Base-by-base conservation (phyloP, 2,888 invertebrate species). In the Mechanitis messenoides region DNA sequence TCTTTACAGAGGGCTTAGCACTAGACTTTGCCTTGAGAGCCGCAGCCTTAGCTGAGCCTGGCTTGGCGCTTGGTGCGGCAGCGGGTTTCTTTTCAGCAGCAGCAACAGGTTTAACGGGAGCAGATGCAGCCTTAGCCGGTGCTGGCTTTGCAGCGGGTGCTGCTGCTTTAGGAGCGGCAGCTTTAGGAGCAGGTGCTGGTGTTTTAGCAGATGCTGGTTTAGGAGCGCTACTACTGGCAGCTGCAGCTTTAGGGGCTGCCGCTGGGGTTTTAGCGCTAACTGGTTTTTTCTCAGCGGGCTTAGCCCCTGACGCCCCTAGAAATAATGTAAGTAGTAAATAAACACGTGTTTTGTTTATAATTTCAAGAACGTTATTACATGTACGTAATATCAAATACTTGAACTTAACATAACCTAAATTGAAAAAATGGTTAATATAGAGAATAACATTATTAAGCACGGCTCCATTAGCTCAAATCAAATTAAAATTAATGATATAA, bases 41-140 rank as follows among this genome's bases (percentile, higher is more conserved):
- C 59, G 90, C 89, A 66, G 90, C 89, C 69, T 91, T 91, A 56
- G 91, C 89, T 45, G 91, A 88, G 12, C 91, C 91, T 68, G 92
- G 90, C 71, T 92, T 92, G 1, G 90, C 89, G 50, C 88, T 73
- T 12, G 89, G 90, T 9, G 72, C 83, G 45, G 75, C 68, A 20
- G 87, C 71, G 42, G 87, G 69, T 76, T 83, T 91, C 77, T 86
- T 89, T 69, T 87, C 88, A 55, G 79, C 79, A 33, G 89, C 42
- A 42, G 42, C 9, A 9, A 9, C 9, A 42, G 42, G 9, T 9
- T 7, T 7, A 35, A 84, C 79, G 42, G 91, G 82, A 6, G 85
- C 78, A 7, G 86, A 72, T 9, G 91, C 77, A 38, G 90, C 84
- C 67, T 91, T 91, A 1, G 87, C 79, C 9, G 91, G 80, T 20